These are phyloP conservation scores for Ryuthela nishihirai DNA, from an alignment of 2,888 invertebrate species.

Conservation along the genomic window DNA sequence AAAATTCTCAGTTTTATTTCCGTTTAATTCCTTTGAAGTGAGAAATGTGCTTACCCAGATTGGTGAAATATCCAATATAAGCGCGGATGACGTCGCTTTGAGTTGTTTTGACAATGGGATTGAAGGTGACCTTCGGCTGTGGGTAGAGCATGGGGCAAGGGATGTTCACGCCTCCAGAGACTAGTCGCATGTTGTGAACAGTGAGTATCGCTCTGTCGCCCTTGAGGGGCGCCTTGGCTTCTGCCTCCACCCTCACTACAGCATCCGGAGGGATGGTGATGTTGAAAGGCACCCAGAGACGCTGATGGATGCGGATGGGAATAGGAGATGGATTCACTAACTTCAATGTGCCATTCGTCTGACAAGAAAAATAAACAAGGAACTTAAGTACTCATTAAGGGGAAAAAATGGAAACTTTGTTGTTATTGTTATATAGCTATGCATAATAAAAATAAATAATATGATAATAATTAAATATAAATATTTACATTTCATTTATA, in stretches of 20 bases:
- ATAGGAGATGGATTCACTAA: constrained; percentile 9
- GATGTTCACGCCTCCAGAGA: constrained; percentile 40
- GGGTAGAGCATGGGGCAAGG: constrained; percentile 40
- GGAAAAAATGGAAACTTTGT: too few species aligned
- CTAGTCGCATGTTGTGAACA: constrained; percentile 37
- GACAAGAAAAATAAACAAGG: not conserved
- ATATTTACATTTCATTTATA: too few species aligned
- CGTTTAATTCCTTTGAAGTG: too few species aligned
- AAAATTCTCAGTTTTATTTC: too few species aligned
- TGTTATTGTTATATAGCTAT: too few species aligned
- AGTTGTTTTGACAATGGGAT: constrained; percentile 34
- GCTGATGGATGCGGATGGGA: constrained; percentile 35
- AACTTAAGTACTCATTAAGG: too few species aligned
- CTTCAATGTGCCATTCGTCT: constrained; percentile 27
- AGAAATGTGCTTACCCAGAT: constrained; percentile 41
- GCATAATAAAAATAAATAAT: too few species aligned
- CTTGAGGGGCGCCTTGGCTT: constrained; percentile 26
- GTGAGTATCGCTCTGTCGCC: constrained; percentile 38
- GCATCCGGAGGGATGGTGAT: constrained; percentile 40
- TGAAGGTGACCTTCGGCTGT: constrained; percentile 20
- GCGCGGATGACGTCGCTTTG: constrained; percentile 38
- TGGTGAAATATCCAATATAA: constrained; percentile 40
- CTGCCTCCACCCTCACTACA: constrained; percentile 31
- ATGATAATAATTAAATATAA: too few species aligned
- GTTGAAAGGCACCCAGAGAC: constrained; percentile 41